These are phyloP conservation scores for Drosophila flavopinicola DNA, from an alignment of 2,888 invertebrate genomes.

Conservation along the genomic window DNA sequence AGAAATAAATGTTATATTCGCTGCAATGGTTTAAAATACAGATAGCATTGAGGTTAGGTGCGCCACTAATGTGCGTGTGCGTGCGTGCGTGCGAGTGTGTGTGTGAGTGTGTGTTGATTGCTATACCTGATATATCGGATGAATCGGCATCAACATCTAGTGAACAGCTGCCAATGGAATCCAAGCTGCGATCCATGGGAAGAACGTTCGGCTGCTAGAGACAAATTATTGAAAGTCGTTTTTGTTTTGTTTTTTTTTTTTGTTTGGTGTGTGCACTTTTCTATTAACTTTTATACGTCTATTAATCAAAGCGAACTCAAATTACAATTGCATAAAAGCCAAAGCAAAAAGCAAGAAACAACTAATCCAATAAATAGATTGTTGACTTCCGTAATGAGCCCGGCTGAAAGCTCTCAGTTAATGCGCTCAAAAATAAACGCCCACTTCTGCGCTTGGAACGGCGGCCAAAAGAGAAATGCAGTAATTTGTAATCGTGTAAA, in stretches of 20 bases:
- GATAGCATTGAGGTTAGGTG: slow-evolving; percentile 44
- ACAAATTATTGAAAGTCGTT: slow-evolving; percentile 22
- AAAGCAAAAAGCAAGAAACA: background rate
- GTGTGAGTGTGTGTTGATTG: slow-evolving; percentile 8
- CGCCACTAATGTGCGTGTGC: slow-evolving; percentile 1
- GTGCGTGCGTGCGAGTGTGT: background rate
- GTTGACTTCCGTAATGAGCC: slow-evolving; percentile 2
- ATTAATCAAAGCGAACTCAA: slow-evolving; percentile 11
- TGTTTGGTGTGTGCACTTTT: slow-evolving; percentile 21
- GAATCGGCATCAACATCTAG: slow-evolving; percentile 91
- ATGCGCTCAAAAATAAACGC: slow-evolving; percentile 40
- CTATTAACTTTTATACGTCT: slow-evolving; percentile 26
- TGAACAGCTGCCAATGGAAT: slow-evolving; percentile 94
- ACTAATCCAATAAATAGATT: slow-evolving; percentile 1
- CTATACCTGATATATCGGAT: slow-evolving; percentile 89
- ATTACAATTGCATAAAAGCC: slow-evolving; percentile 1
- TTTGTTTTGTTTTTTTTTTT: no score
- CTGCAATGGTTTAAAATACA: slow-evolving; percentile 4
- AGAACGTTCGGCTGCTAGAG: slow-evolving; percentile 58
- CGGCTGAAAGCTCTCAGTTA: slow-evolving; percentile 10
- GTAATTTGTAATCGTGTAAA: slow-evolving; percentile 46
- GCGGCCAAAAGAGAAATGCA: slow-evolving; percentile 58
- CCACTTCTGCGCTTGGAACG: slow-evolving; percentile 47
- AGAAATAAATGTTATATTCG: background rate
- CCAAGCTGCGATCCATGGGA: slow-evolving; percentile 90